Evolutionary conservation across 2,113 vertebrate genomes (phyloP), one percentile per base, ranked within the genome.

Genomic region (Crotophaga sulcirostris): DNA sequence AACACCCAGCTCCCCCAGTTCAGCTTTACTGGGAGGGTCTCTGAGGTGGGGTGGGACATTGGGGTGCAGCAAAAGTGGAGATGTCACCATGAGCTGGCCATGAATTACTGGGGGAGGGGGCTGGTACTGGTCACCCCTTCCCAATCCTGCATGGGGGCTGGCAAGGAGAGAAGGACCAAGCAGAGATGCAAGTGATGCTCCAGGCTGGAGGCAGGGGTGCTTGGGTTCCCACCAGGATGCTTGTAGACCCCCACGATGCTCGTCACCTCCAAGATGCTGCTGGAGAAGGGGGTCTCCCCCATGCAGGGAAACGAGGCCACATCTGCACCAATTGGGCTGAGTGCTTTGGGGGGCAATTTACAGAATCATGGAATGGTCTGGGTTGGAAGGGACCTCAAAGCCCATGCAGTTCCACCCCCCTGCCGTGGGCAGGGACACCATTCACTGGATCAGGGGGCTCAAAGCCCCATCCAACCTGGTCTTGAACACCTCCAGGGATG

Each of bases 81-180:
- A 2, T 13, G 72, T n/a, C 9, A 33, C 31, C 5, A 0, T 19
- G 52, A 42, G 52, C 18, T 6, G 4, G 34, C 16, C 26, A 13
- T 10, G 42, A 7, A 42, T 29, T 49, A 40, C 67, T 2, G 5
- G 23, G 18, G 7, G 28, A 7, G 38, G 55, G 56, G 25, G 56
- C 18, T 58, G 79, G 10, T 49, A 52, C 18, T 58, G 79, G 10
- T 49, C 51, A 15, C 23, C 2, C 16, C 25, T 59, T 55, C 16
- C 34, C 2, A 0, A 6, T 36, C 19, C 44, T 36, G 55, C 10
- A 0, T 1, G 9, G 59, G 38, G 51, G 19, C 36, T 82, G 60
- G 38, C 0, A 2, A 13, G 83, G n/a, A 23, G 24, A 62, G 63
- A 40, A 19, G 44, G 40, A 38, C 24, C 10, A 6, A 23, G 31